A percentile compares a stretch with the other conserved stretches of the same genome.
Evolutionary conservation across 2,888 invertebrate genomes (phyloP).

Genomic region (Malthinus seriepunctatus): DNA sequence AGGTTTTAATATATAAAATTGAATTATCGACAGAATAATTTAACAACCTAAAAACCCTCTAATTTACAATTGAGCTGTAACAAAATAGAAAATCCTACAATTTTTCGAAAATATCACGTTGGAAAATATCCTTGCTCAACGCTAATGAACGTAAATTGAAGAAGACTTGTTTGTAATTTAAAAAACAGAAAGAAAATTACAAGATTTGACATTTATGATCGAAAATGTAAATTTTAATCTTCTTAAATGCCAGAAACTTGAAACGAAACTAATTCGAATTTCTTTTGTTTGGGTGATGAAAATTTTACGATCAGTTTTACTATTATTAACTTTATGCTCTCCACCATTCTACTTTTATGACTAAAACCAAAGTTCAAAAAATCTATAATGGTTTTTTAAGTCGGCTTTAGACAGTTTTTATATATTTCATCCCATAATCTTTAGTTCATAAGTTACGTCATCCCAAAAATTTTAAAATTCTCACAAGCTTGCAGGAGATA

Average conservation of each 20-base stretch:
- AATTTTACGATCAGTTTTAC: conserved; percentile 28
- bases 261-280: conserved; percentile 28
- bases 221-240: conserved; percentile 22
- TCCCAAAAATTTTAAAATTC: too few species aligned
- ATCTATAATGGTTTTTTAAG: conserved; percentile 13
- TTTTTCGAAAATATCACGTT: too few species aligned
- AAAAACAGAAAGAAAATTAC: conserved; percentile 5
- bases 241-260: conserved; percentile 19
- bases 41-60: too few species aligned
- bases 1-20: too few species aligned
- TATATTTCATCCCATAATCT: conserved; percentile 1
- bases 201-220: conserved; percentile 21
- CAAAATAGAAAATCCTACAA: too few species aligned
- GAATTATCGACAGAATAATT: too few species aligned
- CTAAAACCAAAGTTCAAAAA: conserved; percentile 9
- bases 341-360: conserved; percentile 22
- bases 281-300: conserved; percentile 28
- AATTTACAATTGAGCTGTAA: too few species aligned
- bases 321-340: conserved; percentile 25
- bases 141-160: too few species aligned
- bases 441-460: not conserved
- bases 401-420: conserved; percentile 2
- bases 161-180: not conserved
- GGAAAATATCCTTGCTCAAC: too few species aligned
- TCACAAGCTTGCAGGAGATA: not conserved